phyloP scores from a whole-genome alignment of 2,888 invertebrate species.

The Tipula lateralis region DNA sequence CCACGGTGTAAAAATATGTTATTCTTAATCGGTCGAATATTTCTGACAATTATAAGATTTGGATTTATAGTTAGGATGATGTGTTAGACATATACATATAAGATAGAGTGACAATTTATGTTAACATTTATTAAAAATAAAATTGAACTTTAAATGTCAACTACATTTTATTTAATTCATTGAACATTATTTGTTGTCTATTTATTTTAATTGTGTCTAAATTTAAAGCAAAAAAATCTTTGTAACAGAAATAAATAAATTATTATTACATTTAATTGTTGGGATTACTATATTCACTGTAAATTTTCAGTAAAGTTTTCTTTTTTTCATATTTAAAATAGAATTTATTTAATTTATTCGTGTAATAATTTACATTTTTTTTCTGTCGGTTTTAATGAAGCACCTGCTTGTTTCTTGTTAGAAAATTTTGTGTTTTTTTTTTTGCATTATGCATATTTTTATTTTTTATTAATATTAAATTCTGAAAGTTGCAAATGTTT shows the following conservation, averaged over 20 bases:
- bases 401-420: background rate
- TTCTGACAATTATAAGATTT: background rate
- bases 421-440: background rate
- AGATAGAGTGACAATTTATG: background rate
- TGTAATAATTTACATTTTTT: constrained; percentile 8
- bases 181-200: background rate
- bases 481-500: background rate
- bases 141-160: constrained; percentile 29
- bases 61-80: background rate
- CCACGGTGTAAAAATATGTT: too few relatives aligned
- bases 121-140: constrained; percentile 5
- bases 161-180: constrained; percentile 25
- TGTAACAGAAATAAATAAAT: background rate
- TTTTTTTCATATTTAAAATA: background rate
- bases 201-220: background rate
- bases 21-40: too few relatives aligned
- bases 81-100: background rate
- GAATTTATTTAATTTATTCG: constrained; percentile 2
- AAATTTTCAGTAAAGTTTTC: background rate
- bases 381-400: background rate
- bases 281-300: background rate
- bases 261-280: background rate
- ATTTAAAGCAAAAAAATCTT: background rate
- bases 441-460: background rate
- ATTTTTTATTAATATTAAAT: background rate